These are phyloP conservation scores for Adelphocoris suturalis DNA, from an alignment of 2,888 invertebrate species.

Conservation along the genomic window DNA sequence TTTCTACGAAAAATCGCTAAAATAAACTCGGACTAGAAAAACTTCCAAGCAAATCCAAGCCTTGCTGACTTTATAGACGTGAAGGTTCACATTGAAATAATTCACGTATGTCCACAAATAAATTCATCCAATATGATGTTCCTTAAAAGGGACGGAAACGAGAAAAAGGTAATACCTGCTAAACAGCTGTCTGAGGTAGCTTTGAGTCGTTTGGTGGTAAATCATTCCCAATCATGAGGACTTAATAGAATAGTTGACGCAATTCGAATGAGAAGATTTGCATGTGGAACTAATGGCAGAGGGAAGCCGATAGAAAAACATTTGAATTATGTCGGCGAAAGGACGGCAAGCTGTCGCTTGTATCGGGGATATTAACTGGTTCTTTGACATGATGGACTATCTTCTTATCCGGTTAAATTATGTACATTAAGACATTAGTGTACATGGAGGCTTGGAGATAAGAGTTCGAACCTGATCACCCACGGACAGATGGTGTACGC, in stretches of 20 bases:
- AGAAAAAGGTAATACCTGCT: too few relatives aligned
- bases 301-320: conserved; percentile 30
- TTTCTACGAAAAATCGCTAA: too few relatives aligned
- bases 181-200: background rate
- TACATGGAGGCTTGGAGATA: background rate
- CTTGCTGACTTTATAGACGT: too few relatives aligned
- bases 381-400: conserved; percentile 20
- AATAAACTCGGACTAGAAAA: too few relatives aligned
- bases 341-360: background rate
- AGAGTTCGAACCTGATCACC: conserved; percentile 12
- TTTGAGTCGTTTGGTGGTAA: background rate
- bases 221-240: conserved; percentile 9
- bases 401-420: conserved; percentile 2
- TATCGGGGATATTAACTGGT: background rate
- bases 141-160: too few relatives aligned
- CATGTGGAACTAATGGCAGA: conserved; percentile 4
- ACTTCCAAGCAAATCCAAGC: too few relatives aligned
- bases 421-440: conserved; percentile 19
- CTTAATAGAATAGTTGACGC: background rate
- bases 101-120: too few relatives aligned
- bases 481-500: conserved; percentile 12
- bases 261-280: conserved; percentile 15
- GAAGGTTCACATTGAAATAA: too few relatives aligned
- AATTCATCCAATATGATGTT: too few relatives aligned
- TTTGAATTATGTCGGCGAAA: background rate